Evolutionary conservation across 2,888 invertebrate genomes (phyloP).

Genomic region (Drosophila affinis): DNA sequence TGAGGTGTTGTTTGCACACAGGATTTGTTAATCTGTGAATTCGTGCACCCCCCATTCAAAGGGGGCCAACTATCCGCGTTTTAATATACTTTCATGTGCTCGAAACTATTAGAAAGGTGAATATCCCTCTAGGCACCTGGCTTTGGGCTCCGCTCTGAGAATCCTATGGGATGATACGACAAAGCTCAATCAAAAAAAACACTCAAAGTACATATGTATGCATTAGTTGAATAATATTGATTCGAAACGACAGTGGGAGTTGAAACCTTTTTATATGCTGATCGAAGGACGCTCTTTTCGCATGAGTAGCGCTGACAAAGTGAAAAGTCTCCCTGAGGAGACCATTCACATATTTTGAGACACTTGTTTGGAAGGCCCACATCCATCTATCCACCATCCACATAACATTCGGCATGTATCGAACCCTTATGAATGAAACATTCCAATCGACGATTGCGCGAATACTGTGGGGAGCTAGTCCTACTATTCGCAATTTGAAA

Average conservation of each 20-base stretch:
- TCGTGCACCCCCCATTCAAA: constrained; percentile 28
- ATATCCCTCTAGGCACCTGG: background rate
- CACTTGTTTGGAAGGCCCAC: too few relatives aligned
- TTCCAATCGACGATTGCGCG: background rate
- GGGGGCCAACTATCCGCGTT: constrained; percentile 35
- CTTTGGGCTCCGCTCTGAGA: too few relatives aligned
- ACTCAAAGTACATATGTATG: background rate
- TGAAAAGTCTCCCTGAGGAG: constrained; percentile 3
- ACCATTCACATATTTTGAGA: constrained; percentile 13
- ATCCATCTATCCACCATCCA: too few relatives aligned
- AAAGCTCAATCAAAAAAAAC: too few relatives aligned
- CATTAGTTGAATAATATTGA: constrained; percentile 9
- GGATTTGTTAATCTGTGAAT: constrained; percentile 46
- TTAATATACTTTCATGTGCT: constrained; percentile 14
- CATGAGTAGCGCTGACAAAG: constrained; percentile 41
- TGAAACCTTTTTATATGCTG: background rate
- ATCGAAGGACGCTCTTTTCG: constrained; percentile 22
- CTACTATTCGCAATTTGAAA: constrained; percentile 26
- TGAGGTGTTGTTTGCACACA: constrained; percentile 64
- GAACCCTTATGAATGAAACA: background rate
- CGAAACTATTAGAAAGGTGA: background rate
- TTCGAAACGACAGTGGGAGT: constrained; percentile 26
- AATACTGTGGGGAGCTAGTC: background rate
- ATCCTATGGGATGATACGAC: background rate
- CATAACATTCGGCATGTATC: constrained; percentile 1